Base-by-base conservation (phyloP, 2,888 invertebrate species). In the Cantharis lateralis region DNA sequence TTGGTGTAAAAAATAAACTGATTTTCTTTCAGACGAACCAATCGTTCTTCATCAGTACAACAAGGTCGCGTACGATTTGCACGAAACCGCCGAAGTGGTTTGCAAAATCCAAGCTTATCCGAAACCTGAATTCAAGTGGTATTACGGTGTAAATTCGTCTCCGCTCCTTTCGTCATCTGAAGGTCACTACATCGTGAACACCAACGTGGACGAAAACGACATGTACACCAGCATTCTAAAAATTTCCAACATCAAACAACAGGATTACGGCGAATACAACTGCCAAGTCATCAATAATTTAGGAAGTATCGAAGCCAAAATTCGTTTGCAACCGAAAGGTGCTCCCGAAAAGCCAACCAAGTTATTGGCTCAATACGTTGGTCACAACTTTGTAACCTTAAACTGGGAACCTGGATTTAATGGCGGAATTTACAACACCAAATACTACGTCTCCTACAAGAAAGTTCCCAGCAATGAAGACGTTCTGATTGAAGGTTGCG, bases 71-170 rank as follows among this genome's bases (percentile, higher is more conserved):
- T 96, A 93, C 85, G 96, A 96, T 86, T 88, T 95, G 7, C 91
- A 93, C 77, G 96, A 97, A 88, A 93, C 93, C 0, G 97, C 97
- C 0, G 94, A 95, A 87, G 95, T 98, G 20, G 91, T 94, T 0
- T 97, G 97, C 87, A 93, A 94, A 85, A 96, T 97, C 13, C 95
- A 96, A 85, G 96, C 97, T 0, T 97, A 96, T 88, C 97, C 97
- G 0, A 95, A 95, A 84, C 97, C 97, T 0, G 96, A 96, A 85
- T 96, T 97, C 88, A 96, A 96, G 84, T 98, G 97, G 97, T 95
- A 93, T 84, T 96, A 93, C 84, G 94, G 94, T 48, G 92, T 93
- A 7, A 94, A 95, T 86, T 90, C 91, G 0, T 92, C 94, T 0
- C 93, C 95, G 0, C 87, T 96, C 63, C 93, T 94, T 80, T 93